These are phyloP conservation scores for Hedychridium roseum DNA, from an alignment of 2,888 invertebrate genomes.

Conservation along the genomic window DNA sequence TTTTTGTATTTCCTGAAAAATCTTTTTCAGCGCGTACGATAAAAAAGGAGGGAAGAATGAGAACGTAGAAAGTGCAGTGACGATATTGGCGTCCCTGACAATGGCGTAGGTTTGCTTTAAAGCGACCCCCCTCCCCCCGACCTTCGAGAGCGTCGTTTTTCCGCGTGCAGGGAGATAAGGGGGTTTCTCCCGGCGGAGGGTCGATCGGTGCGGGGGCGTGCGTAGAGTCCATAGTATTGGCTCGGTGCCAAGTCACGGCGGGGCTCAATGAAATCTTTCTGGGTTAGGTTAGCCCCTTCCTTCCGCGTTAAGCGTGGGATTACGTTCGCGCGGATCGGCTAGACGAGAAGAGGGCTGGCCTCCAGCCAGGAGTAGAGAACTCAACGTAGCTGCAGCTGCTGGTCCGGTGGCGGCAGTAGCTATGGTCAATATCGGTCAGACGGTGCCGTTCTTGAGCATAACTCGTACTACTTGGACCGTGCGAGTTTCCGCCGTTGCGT, in stretches of 20 bases:
- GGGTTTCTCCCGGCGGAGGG: slow-evolving; percentile 18
- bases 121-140: too few species aligned
- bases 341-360: slow-evolving; percentile 42
- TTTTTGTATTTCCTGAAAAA: slow-evolving; percentile 3
- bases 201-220: slow-evolving; percentile 42
- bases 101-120: slow-evolving; percentile 20
- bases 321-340: slow-evolving; percentile 49
- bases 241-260: slow-evolving; percentile 54
- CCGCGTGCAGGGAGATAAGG: not conserved
- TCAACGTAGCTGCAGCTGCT: slow-evolving; percentile 29
- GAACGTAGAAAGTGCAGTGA: too few species aligned
- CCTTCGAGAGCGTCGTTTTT: slow-evolving; percentile 12
- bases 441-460: slow-evolving; percentile 27
- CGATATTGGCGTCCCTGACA: slow-evolving; percentile 22
- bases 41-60: too few species aligned
- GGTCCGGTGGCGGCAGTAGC: slow-evolving; percentile 44
- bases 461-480: slow-evolving; percentile 20
- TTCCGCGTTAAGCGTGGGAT: slow-evolving; percentile 53
- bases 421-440: slow-evolving; percentile 49
- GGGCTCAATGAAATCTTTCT: slow-evolving; percentile 62
- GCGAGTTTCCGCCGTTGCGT: slow-evolving; percentile 5
- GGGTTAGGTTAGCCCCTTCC: slow-evolving; percentile 54
- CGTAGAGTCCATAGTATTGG: slow-evolving; percentile 56
- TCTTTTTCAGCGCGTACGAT: too few species aligned
- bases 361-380: slow-evolving; percentile 32